Conservation (phyloP, 2,797 vertebrate genomes). For the Fringilla coelebs region DNA sequence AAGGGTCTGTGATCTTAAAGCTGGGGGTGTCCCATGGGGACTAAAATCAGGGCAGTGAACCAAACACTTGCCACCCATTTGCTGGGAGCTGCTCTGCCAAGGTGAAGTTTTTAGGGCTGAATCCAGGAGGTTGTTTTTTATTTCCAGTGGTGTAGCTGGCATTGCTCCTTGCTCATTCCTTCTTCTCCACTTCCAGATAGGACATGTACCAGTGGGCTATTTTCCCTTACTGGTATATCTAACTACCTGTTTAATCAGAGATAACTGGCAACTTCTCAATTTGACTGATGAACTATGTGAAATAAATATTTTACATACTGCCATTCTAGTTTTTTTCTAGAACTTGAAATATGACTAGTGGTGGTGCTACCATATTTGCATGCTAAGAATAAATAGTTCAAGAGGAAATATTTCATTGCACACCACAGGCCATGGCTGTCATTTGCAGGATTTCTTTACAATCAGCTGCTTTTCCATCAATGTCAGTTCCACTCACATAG, state of each 20-base stretch:
- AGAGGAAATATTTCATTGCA: neutral
- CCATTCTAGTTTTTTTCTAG: neutral
- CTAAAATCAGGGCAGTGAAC: neutral
- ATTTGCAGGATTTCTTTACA: slow-evolving; percentile 3
- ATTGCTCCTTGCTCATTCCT: neutral
- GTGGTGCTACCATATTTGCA: neutral
- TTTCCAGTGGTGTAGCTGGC: neutral
- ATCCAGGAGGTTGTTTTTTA: neutral
- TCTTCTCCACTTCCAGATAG: neutral
- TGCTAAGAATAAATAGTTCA: neutral
- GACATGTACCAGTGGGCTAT: neutral
- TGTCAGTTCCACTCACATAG: neutral
- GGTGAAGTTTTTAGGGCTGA: neutral
- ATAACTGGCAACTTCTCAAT: neutral
- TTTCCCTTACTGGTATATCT: neutral
- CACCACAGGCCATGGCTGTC: neutral
- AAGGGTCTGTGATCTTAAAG: neutral
- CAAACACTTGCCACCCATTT: neutral
- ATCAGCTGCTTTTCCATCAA: slow-evolving; percentile 24
- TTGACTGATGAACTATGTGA: neutral
- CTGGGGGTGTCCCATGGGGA: neutral
- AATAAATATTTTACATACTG: neutral
- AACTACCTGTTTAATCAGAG: neutral
- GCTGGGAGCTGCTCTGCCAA: neutral
- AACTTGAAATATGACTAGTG: neutral